Evolutionary conservation across 2,113 vertebrate species (phyloP).

Genomic region (Pterophyllum scalare): DNA sequence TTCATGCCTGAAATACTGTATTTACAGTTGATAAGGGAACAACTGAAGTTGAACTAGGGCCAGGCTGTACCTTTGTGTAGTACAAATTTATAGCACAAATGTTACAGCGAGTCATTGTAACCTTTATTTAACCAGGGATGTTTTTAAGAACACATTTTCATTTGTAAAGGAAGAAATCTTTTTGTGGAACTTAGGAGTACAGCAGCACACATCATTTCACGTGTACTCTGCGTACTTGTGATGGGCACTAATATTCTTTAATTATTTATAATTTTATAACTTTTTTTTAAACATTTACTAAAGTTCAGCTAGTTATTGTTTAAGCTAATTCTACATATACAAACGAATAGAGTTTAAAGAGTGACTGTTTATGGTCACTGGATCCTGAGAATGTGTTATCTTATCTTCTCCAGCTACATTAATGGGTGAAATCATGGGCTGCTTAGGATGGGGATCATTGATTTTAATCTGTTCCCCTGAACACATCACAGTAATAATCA

Average conservation of each 20-base stretch:
- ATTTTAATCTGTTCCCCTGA: neutral
- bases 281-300: fast-evolving
- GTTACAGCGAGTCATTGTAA: neutral
- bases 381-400: neutral
- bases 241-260: neutral
- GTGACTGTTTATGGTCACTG: too few species aligned
- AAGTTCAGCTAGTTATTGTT: neutral
- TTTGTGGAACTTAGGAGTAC: neutral
- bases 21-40: neutral
- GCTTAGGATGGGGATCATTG: neutral
- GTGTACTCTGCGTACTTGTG: neutral
- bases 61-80: neutral
- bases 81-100: neutral
- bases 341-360: too few species aligned
- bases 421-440: neutral
- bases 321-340: neutral
- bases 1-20: too few species aligned
- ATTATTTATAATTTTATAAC: neutral
- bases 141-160: neutral
- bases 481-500: neutral
- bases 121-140: neutral
- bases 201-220: neutral
- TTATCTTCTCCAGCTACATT: too few species aligned
- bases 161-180: fast-evolving
- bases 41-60: neutral